These are phyloP conservation scores for Eolophus roseicapilla DNA, from an alignment of 2,113 vertebrate genomes.

Conservation along the genomic window DNA sequence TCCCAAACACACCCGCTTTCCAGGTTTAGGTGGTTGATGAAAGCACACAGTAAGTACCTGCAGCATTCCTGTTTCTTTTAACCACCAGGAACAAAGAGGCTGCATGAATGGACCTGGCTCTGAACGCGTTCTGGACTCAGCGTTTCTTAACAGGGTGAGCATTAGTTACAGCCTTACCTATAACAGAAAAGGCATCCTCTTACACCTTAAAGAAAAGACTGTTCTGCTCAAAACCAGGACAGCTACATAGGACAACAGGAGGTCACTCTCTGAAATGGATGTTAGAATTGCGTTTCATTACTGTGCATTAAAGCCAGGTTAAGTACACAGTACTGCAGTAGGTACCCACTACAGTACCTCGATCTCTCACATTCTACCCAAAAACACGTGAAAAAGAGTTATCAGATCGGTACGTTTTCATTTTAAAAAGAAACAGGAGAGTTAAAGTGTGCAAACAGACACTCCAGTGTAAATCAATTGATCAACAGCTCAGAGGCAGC, in stretches of 20 bases:
- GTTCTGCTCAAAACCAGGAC: neutral
- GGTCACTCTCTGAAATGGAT: neutral
- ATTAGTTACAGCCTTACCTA: neutral
- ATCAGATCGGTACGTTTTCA: neutral
- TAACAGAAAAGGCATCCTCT: neutral
- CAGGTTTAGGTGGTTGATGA: neutral
- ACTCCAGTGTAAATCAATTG: neutral
- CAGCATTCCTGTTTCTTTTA: neutral
- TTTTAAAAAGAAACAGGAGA: neutral
- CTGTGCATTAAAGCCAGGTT: neutral
- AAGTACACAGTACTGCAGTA: too few relatives aligned
- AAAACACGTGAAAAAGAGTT: neutral
- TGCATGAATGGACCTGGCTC: neutral
- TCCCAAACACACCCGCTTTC: neutral
- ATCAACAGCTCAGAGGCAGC: neutral
- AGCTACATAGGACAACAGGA: neutral
- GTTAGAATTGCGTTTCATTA: neutral
- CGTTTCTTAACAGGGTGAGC: rapidly evolving
- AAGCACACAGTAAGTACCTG: neutral
- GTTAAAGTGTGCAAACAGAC: neutral
- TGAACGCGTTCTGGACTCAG: neutral
- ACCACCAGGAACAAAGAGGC: neutral
- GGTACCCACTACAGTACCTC: neutral
- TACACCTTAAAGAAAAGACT: neutral
- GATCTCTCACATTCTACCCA: neutral